Conservation (phyloP, 2,888 invertebrate species). For the Leptinotarsa peninsularis region DNA sequence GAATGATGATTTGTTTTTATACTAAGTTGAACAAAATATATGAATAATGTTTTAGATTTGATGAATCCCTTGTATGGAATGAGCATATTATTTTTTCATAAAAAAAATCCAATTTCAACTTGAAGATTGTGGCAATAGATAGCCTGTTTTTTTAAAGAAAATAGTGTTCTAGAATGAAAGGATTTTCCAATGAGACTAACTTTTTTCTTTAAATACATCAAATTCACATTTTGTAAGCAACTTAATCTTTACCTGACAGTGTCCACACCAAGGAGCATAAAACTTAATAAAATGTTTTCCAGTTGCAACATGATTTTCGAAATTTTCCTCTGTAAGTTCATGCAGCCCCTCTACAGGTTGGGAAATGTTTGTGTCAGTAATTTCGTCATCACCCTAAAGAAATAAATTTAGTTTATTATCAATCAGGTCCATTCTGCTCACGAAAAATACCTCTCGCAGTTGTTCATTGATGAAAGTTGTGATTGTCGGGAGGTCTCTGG, state of each 20-base stretch:
- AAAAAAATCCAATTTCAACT: too few species aligned
- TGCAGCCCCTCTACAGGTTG: constrained; percentile 74
- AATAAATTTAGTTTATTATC: constrained; percentile 12
- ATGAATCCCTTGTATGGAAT: too few species aligned
- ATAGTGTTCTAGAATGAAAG: not conserved
- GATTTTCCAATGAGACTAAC: not conserved
- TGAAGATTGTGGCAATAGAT: too few species aligned
- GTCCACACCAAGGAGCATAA: constrained; percentile 92
- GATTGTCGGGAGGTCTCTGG: constrained; percentile 81
- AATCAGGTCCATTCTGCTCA: not conserved
- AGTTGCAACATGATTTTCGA: constrained; percentile 76
- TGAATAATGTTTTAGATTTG: too few species aligned
- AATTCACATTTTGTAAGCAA: not conserved
- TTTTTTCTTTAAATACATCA: not conserved
- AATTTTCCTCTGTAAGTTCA: constrained; percentile 81
- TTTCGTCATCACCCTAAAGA: constrained; percentile 56
- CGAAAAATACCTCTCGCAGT: constrained; percentile 65
- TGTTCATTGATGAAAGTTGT: constrained; percentile 83
- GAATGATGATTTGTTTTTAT: too few species aligned
- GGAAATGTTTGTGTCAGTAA: constrained; percentile 64
- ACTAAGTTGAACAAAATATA: too few species aligned
- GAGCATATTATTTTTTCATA: too few species aligned
- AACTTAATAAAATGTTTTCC: constrained; percentile 92
- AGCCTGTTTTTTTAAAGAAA: not conserved
- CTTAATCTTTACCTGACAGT: constrained; percentile 76